Base-by-base conservation (phyloP, 2,888 invertebrate genomes). In the Balanococcus diminutus region DNA sequence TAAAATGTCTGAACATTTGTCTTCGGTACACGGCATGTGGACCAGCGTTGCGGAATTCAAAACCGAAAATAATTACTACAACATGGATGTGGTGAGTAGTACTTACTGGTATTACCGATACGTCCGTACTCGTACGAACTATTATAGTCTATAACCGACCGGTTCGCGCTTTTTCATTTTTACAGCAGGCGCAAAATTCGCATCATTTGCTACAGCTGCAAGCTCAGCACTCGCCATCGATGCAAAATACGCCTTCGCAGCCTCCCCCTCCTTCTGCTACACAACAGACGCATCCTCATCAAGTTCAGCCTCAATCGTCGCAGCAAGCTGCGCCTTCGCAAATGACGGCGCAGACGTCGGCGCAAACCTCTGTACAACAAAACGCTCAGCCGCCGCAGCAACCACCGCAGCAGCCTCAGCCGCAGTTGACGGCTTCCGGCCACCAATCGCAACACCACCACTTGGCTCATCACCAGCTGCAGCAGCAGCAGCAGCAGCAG, bases 1-100 rank as follows among this genome's bases (percentile, higher is more conserved):
- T 79, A 87, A 87, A 84, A 82, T 87, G 81, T 86, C 87, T 36
- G 87, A 87, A 82, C 87, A 87, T 87, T 87, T 87, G 51, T 82
- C 87, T 25, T 86, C 87, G n/a, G 82, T 87, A 0, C 87, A 87
- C 86, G 75, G 79, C 32, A 79, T 79, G 46, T 79, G 75, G 85
- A 39, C 72, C 2, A 46, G 46, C 2, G 39, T 75, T 5, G 22
- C 75, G 6, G 85, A 85, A 85, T 85, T 85, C 28, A 85, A 85
- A 75, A 75, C 85, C 25, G 85, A 85, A 19, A 28, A 8, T 22
- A 67, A 85, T 31, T 85, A 75, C 31, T 85, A 85, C 19, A 85
- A 79, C 9, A 85, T 85, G 75, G 85, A 85, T 3, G 85, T 85
- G 42, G 85, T 85, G 31, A 75, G 79, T 79, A n/a, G 2, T 32